Base-by-base conservation (phyloP, 2,797 vertebrate species). In the Streptopelia turtur region DNA sequence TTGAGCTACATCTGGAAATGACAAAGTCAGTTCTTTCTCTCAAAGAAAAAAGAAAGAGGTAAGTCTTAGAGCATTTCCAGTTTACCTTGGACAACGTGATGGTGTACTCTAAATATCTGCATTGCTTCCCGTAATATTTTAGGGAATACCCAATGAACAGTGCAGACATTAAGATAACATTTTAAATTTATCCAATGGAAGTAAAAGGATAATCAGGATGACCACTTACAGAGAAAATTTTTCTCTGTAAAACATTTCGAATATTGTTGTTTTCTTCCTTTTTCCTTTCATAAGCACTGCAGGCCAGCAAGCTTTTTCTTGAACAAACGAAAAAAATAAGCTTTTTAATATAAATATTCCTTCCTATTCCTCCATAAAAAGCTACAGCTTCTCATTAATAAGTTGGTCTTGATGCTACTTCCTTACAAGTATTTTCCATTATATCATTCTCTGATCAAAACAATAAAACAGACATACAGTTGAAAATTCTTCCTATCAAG, bases 361-460 rank as follows among this genome's bases (percentile, higher is more conserved):
- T 87, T 87, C 57, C 75, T 64, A 18, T 65, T 89, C 53, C 81
- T 95, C 63, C 68, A 92, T 1, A 63, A 37, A 91, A 89, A 82
- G 55, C 78, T 66, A 43, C 60, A 84, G 63, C 63, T 83, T 91
- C 55, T 27, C 79, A 87, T 15, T 57, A 81, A 83, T 75, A 95
- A 88, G 27, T 72, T 1, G 55, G 87, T 71, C 31, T 49, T 68
- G 57, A 78, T 39, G 80, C 88, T 81, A 50, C 66, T 68, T 83
- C 61, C 39, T 14, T 39, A 39, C 39, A 13, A 75, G 52, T 47
- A 75, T 92, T 97, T 95, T 89, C 78, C 93, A 90, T 41, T 83
- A 28, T 56, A 92, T 61, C 70, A 87, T 55, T 50, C 64, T 74
- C 66, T 20, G 75, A 95, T 43, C 85, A 68, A 87, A 94, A 89